phyloP scores from a whole-genome alignment of 2,113 vertebrate species.

The Mastomys coucha region DNA sequence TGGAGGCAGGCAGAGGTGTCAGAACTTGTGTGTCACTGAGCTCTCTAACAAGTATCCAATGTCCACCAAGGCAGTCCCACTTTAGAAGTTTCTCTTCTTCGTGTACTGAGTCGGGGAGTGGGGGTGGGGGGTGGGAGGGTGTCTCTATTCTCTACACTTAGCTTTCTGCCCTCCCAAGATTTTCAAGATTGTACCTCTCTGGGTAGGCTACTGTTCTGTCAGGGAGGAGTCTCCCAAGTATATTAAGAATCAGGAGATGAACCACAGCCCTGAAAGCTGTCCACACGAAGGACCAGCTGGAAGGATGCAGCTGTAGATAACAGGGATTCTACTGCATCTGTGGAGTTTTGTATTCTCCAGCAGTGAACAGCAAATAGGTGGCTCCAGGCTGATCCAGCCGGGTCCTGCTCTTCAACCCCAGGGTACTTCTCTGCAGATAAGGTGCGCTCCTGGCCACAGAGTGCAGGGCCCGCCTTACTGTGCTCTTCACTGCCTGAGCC shows the following conservation, averaged over 20 bases:
- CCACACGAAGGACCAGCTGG: background rate
- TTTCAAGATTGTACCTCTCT: background rate
- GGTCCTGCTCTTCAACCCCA: background rate
- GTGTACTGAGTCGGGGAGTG: accelerated
- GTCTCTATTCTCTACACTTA: background rate
- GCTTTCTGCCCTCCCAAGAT: background rate
- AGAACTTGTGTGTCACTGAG: background rate
- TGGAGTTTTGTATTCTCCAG: background rate
- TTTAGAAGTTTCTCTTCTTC: background rate
- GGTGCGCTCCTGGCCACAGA: background rate
- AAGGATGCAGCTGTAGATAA: background rate
- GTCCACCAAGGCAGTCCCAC: background rate
- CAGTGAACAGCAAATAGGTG: background rate
- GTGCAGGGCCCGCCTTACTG: background rate
- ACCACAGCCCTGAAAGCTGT: background rate
- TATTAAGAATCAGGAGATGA: background rate
- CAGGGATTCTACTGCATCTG: background rate
- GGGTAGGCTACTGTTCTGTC: background rate
- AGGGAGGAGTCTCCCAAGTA: background rate
- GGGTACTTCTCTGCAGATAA: background rate
- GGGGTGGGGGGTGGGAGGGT: background rate
- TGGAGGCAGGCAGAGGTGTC: background rate
- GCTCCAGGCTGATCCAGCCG: background rate
- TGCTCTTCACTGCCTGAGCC: background rate
- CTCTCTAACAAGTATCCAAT: background rate